phyloP scores from a whole-genome alignment of 2,888 invertebrate genomes.

The Globia sparganii region DNA sequence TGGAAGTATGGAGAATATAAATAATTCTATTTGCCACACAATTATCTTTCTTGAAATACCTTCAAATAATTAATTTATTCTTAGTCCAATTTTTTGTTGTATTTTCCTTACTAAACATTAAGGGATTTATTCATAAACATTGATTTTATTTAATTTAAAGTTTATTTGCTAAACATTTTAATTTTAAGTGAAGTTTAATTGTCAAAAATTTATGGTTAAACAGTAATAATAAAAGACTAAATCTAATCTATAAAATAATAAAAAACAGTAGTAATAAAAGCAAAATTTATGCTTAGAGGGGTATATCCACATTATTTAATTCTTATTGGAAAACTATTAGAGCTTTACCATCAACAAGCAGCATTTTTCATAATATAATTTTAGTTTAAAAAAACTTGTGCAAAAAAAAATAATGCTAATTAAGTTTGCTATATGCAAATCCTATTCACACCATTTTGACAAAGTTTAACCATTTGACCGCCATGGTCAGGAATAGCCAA shows the following conservation, averaged over 20 bases:
- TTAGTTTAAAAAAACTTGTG: not conserved
- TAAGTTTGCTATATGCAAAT: not conserved
- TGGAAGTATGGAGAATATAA: not conserved
- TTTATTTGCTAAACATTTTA: too few species aligned
- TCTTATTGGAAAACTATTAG: not conserved
- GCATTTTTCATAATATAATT: not conserved
- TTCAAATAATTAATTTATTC: not conserved
- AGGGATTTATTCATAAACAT: too few species aligned
- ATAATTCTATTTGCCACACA: not conserved
- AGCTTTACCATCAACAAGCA: not conserved
- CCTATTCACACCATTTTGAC: not conserved
- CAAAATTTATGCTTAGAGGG: too few species aligned
- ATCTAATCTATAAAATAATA: too few species aligned
- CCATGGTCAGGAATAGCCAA: too few species aligned
- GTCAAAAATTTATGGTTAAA: too few species aligned
- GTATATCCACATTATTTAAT: not conserved
- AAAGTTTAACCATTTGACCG: too few species aligned
- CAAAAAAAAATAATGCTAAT: not conserved
- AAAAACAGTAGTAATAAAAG: too few species aligned
- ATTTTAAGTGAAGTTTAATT: too few species aligned
- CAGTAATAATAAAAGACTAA: too few species aligned
- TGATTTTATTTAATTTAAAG: too few species aligned
- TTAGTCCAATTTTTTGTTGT: not conserved
- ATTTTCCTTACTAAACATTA: too few species aligned
- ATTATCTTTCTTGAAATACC: not conserved